Percentiles rank a stretch among this genome's conserved stretches.
These are phyloP conservation scores for Hyposmocoma kahamanoa DNA, from an alignment of 1,140 invertebrate genomes.

Conservation along the genomic window DNA sequence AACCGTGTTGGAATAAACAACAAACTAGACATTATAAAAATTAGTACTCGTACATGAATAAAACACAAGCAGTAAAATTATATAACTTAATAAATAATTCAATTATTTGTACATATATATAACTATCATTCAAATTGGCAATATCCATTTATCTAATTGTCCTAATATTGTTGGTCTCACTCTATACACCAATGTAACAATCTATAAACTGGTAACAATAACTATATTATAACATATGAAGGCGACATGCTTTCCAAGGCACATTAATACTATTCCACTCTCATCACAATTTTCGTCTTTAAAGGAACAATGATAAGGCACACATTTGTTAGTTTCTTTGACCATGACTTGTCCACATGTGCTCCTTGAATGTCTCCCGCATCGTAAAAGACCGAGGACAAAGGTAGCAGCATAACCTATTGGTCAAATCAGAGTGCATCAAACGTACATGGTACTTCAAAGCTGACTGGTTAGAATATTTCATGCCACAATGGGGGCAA, in stretches of 20 bases:
- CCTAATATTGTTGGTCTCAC: no score
- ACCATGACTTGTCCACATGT: conserved; percentile 78
- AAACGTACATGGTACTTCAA: conserved; percentile 81
- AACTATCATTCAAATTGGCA: no score
- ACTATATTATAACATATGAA: conserved; percentile 9
- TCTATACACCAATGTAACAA: conserved; percentile 4
- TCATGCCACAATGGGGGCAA: conserved; percentile 80
- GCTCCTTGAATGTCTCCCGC: conserved; percentile 78
- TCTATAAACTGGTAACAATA: conserved; percentile 5
- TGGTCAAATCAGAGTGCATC: conserved; percentile 79
- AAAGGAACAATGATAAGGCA: conserved; percentile 36
- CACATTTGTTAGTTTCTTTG: conserved; percentile 71
- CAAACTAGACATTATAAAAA: no score
- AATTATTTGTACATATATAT: no score
- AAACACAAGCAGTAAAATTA: no score
- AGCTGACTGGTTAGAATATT: conserved; percentile 79
- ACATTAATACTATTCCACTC: conserved; percentile 11
- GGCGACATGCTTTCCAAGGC: conserved; percentile 29
- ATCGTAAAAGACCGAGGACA: conserved; percentile 78
- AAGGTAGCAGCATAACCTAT: conserved; percentile 78
- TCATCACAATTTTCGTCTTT: not conserved
- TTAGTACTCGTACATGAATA: no score
- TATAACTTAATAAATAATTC: no score
- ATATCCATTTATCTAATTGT: no score
- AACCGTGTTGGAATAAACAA: no score